Conservation (phyloP, 1,140 invertebrate species). For the Tetramorium alpestre region DNA sequence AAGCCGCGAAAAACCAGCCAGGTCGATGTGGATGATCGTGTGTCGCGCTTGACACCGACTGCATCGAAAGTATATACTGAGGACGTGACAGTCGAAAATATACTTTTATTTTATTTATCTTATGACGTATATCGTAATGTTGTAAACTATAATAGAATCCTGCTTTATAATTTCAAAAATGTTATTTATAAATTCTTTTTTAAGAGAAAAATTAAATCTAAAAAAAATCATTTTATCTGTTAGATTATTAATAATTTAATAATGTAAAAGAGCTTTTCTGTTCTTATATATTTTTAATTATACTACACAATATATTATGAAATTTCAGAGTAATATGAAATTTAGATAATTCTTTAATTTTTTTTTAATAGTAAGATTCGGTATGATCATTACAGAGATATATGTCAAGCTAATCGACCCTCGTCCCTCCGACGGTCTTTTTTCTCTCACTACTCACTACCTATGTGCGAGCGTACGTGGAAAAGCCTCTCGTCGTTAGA, state of each 20-base stretch:
- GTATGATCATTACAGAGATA: background rate
- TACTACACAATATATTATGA: background rate
- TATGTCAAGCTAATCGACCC: background rate
- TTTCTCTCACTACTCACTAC: background rate
- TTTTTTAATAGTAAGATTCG: background rate
- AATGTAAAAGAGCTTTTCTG: background rate
- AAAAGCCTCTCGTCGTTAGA: conserved; percentile 39
- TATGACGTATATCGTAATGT: background rate
- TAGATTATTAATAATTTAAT: background rate
- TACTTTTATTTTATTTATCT: background rate
- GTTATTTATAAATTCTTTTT: background rate
- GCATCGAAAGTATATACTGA: background rate
- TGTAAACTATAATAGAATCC: background rate
- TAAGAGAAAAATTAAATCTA: background rate
- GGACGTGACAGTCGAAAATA: background rate
- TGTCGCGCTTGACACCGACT: conserved; percentile 48
- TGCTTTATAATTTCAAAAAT: background rate
- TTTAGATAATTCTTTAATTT: background rate
- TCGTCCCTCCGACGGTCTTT: background rate
- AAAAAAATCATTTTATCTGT: background rate
- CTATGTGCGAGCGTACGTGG: conserved; percentile 2
- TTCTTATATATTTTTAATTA: background rate
- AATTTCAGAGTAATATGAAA: background rate
- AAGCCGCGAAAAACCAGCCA: conserved; percentile 65
- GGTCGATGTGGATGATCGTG: conserved; percentile 55